These are phyloP conservation scores for Cybosia mesomella DNA, from an alignment of 2,888 invertebrate genomes.

Conservation along the genomic window DNA sequence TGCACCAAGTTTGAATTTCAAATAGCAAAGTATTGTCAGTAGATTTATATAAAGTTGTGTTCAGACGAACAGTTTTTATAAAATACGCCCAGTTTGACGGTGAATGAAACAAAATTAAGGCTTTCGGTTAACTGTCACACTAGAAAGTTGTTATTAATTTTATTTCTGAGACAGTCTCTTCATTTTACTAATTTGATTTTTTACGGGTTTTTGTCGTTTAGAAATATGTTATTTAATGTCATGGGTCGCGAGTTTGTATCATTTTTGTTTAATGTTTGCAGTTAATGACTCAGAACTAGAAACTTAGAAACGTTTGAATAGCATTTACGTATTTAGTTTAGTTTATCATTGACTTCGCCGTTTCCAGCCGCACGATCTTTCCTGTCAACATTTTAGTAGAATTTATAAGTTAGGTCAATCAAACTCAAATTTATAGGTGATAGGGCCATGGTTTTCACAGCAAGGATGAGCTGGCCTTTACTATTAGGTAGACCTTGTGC, in stretches of 20 bases:
- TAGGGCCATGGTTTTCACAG: no score
- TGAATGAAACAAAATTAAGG: slow-evolving; percentile 66
- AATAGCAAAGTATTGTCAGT: background rate
- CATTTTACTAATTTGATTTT: slow-evolving; percentile 31
- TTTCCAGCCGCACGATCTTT: no score
- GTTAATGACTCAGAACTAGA: background rate
- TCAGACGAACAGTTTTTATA: slow-evolving; percentile 56
- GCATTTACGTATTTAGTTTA: no score
- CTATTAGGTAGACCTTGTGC: background rate
- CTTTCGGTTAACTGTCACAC: slow-evolving; percentile 73
- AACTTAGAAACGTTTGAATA: background rate
- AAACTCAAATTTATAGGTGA: no score
- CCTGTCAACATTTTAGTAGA: no score
- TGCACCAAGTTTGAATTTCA: fast-evolving
- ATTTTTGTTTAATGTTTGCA: background rate
- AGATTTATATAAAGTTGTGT: slow-evolving; percentile 41
- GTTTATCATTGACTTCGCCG: no score
- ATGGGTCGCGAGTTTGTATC: background rate
- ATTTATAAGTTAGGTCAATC: no score
- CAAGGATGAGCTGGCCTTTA: background rate
- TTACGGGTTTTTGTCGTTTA: slow-evolving; percentile 24
- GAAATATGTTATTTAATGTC: slow-evolving; percentile 27
- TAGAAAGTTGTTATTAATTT: slow-evolving; percentile 70
- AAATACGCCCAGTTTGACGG: slow-evolving; percentile 63
- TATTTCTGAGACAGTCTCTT: slow-evolving; percentile 54